Conservation (phyloP, 2,797 vertebrate genomes). For the Champsocephalus esox region DNA sequence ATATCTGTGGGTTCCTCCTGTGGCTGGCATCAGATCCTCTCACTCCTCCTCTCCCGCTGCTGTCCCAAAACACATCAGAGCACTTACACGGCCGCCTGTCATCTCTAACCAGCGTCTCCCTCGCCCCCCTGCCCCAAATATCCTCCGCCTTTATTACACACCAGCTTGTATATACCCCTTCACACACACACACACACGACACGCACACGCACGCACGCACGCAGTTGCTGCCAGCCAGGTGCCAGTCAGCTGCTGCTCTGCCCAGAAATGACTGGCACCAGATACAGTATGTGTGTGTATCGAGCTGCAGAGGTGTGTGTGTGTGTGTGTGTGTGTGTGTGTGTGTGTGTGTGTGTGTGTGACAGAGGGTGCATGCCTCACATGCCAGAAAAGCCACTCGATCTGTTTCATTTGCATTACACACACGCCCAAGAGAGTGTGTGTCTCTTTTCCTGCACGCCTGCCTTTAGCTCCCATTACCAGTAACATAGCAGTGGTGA, state of each 20-base stretch:
- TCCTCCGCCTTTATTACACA: constrained; percentile 29
- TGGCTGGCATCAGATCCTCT: constrained; percentile 32
- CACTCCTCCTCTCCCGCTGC: constrained; percentile 23
- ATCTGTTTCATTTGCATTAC: constrained; percentile 55
- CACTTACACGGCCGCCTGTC: constrained; percentile 40
- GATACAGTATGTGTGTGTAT: constrained; percentile 29
- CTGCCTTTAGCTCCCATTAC: constrained; percentile 37
- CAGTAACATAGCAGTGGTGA: constrained; percentile 37
- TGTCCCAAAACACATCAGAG: constrained; percentile 60
- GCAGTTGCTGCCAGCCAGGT: constrained; percentile 60
- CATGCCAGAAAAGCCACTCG: constrained; percentile 67
- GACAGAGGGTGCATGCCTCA: constrained; percentile 47
- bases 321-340: constrained; percentile 25
- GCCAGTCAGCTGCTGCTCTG: constrained; percentile 58
- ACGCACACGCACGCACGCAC: constrained; percentile 15
- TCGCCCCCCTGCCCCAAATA: not conserved
- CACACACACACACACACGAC: constrained; percentile 8
- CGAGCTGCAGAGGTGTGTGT: not conserved
- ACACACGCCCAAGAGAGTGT: constrained; percentile 34
- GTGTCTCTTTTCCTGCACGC: not conserved
- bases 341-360: constrained; percentile 36
- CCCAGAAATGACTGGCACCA: constrained; percentile 67
- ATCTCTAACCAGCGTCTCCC: constrained; percentile 16
- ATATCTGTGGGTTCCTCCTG: constrained; percentile 5
- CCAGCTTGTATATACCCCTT: constrained; percentile 19